phyloP scores from a whole-genome alignment of 2,888 invertebrate genomes.

The Scrobipalpa costella region DNA sequence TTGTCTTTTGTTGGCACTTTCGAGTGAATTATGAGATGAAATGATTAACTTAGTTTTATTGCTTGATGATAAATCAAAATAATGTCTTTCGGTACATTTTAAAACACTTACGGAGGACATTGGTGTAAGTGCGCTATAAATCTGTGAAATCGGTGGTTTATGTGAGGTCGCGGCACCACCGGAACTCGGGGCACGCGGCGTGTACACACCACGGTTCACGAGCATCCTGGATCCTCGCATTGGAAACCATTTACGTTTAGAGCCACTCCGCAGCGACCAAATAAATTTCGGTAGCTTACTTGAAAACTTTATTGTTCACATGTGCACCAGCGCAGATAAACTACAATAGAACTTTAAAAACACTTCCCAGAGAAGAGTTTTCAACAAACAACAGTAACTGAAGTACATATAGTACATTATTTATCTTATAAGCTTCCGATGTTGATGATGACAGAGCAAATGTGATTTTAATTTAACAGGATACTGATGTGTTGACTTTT shows the following conservation, averaged over 20 bases:
- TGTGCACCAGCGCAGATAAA: conserved; percentile 19
- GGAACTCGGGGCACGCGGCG: conserved; percentile 34
- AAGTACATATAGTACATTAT: neutral
- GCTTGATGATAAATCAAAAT: conserved; percentile 41
- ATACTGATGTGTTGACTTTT: too few relatives aligned
- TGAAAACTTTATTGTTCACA: conserved; percentile 23
- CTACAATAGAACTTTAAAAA: conserved; percentile 18
- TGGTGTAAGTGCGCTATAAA: conserved; percentile 62
- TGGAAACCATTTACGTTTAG: conserved; percentile 41
- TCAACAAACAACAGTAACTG: conserved; percentile 12
- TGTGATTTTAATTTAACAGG: neutral
- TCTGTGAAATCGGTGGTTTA: conserved; percentile 53
- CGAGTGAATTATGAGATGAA: conserved; percentile 11
- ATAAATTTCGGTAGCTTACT: conserved; percentile 25
- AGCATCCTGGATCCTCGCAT: conserved; percentile 28
- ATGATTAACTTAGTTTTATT: conserved; percentile 30
- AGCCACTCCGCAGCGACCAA: conserved; percentile 25
- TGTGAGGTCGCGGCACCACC: conserved; percentile 39
- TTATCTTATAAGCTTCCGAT: neutral
- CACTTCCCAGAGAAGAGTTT: conserved; percentile 10
- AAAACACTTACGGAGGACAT: conserved; percentile 58
- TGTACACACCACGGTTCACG: conserved; percentile 26
- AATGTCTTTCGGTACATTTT: conserved; percentile 48
- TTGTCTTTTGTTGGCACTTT: conserved; percentile 12
- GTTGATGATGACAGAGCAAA: neutral